Evolutionary conservation across 2,888 invertebrate species (phyloP).

Genomic region (Zonitis immaculata): DNA sequence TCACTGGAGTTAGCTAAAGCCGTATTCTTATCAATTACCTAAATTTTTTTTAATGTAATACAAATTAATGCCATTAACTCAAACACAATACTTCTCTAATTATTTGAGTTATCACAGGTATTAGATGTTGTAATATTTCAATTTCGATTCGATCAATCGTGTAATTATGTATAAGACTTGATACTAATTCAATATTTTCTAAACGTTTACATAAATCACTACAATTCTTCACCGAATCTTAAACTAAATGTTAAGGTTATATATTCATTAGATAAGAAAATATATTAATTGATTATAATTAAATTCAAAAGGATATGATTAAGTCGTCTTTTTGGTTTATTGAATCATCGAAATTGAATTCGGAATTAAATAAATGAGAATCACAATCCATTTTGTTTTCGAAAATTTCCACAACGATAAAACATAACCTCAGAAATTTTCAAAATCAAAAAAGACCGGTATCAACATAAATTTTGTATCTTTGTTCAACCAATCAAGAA

Average conservation of each 20-base stretch:
- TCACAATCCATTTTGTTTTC: not conserved
- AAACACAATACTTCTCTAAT: constrained; percentile 2
- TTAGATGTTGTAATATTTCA: constrained; percentile 2
- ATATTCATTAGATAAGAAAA: no score
- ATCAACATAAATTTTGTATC: no score
- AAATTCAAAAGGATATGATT: not conserved
- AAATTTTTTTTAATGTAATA: constrained; percentile 4
- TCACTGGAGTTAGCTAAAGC: not conserved
- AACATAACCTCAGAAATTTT: not conserved
- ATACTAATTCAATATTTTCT: not conserved
- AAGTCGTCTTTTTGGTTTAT: not conserved
- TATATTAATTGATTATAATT: no score
- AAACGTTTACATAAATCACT: not conserved
- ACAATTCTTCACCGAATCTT: not conserved
- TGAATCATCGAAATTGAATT: not conserved
- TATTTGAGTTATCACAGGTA: constrained; percentile 2
- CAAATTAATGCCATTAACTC: no score
- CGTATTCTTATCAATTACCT: constrained; percentile 1
- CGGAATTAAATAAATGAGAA: not conserved
- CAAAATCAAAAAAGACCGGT: no score
- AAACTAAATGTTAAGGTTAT: not conserved
- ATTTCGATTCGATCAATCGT: not conserved
- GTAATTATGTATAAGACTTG: not conserved
- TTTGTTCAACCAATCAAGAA: no score
- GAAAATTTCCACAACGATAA: not conserved